Evolutionary conservation across 2,797 vertebrate species (phyloP).

Genomic region (Pagetopsis macropterus): DNA sequence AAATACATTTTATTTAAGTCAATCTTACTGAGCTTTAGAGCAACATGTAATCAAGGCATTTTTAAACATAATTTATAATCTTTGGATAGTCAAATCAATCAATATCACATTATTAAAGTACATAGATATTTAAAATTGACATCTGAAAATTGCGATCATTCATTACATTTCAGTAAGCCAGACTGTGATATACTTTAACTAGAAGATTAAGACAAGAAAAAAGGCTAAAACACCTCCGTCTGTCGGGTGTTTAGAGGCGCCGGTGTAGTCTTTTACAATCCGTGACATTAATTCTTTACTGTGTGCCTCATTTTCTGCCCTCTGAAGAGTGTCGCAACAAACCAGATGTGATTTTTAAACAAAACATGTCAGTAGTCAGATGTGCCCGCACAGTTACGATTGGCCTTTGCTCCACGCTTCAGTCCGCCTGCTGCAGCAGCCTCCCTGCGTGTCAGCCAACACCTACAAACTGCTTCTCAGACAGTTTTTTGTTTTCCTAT

Average conservation of each 20-base stretch:
- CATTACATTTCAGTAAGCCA: not conserved
- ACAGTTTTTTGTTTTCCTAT: slow-evolving; percentile 64
- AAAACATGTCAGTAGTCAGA: slow-evolving; percentile 61
- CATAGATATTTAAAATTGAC: not conserved
- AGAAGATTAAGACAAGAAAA: slow-evolving; percentile 7
- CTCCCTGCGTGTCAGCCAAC: slow-evolving; percentile 71
- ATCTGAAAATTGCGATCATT: not conserved
- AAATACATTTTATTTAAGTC: not conserved
- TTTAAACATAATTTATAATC: not conserved
- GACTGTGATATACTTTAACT: slow-evolving; percentile 30
- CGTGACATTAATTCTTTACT: slow-evolving; percentile 73
- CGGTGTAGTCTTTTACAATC: slow-evolving; percentile 64
- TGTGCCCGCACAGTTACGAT: slow-evolving; percentile 58
- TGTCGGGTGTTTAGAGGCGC: slow-evolving; percentile 49
- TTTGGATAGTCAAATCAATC: not conserved
- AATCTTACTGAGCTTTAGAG: not conserved
- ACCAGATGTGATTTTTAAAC: slow-evolving; percentile 77
- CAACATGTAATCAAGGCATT: not conserved
- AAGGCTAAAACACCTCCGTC: slow-evolving; percentile 17
- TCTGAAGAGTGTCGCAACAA: slow-evolving; percentile 68
- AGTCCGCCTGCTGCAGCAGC: slow-evolving; percentile 51
- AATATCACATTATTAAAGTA: not conserved
- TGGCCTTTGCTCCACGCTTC: slow-evolving; percentile 59
- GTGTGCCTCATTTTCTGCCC: slow-evolving; percentile 67
- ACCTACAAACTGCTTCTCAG: slow-evolving; percentile 67